phyloP scores from a whole-genome alignment of 2,888 invertebrate species.

The Archips xylosteana region DNA sequence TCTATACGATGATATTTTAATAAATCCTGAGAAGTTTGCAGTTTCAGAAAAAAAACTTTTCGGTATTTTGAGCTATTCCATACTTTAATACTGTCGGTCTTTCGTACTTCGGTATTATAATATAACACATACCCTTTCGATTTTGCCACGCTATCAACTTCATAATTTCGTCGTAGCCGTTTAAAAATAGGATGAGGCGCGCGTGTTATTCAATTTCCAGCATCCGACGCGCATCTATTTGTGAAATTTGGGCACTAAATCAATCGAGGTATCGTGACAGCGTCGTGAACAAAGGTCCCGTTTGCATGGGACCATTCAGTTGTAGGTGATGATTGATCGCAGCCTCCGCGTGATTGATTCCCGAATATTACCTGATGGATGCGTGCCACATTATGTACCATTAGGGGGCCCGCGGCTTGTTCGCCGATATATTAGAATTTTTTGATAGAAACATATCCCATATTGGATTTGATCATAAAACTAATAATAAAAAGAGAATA shows the following conservation, averaged over 20 bases:
- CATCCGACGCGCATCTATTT: conserved; percentile 17
- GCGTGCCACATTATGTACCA: conserved; percentile 46
- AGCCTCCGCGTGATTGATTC: conserved; percentile 60
- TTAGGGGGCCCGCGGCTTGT: conserved; percentile 15
- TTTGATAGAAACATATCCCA: conserved; percentile 14
- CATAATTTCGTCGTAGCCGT: background rate
- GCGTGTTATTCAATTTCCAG: conserved; percentile 12
- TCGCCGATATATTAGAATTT: conserved; percentile 5
- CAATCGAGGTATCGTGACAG: conserved; percentile 9
- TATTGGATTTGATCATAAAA: background rate
- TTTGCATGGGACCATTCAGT: conserved; percentile 19
- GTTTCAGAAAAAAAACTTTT: too few relatives aligned
- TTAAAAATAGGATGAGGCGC: conserved; percentile 2
- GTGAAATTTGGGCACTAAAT: conserved; percentile 20
- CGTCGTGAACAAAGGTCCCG: conserved; percentile 18
- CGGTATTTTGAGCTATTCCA: too few relatives aligned
- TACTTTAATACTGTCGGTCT: too few relatives aligned
- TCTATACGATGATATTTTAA: too few relatives aligned
- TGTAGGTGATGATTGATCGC: conserved; percentile 61
- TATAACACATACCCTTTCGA: background rate
- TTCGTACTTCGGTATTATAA: too few relatives aligned
- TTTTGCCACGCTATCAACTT: background rate
- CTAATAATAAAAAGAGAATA: too few relatives aligned
- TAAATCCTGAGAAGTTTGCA: too few relatives aligned
- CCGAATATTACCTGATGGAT: conserved; percentile 58